Percentiles rank a stretch among this genome's conserved stretches.
phyloP scores from a whole-genome alignment of 2,888 invertebrate genomes.

The Slavum lentiscoides region DNA sequence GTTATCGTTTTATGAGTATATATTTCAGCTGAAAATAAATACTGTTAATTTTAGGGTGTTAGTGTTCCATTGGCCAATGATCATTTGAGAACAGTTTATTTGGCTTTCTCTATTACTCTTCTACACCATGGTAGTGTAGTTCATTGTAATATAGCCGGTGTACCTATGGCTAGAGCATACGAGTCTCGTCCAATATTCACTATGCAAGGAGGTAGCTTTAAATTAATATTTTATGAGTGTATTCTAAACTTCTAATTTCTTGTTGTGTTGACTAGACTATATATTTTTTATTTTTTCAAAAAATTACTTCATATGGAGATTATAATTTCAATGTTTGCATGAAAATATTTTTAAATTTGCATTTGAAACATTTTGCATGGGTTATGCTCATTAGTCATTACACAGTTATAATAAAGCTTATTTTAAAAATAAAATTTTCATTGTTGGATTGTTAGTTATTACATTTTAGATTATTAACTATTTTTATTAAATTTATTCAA shows the following conservation, averaged over 20 bases:
- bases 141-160: conserved; percentile 79
- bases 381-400: background rate
- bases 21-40: background rate
- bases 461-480: background rate
- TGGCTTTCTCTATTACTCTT: conserved; percentile 82
- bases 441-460: background rate
- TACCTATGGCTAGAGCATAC: conserved; percentile 78
- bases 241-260: conserved; percentile 52
- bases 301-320: background rate
- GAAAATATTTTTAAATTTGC: background rate
- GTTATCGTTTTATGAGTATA: background rate
- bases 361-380: conserved; percentile 18
- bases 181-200: conserved; percentile 76
- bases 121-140: conserved; percentile 82
- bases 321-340: conserved; percentile 12
- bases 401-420: background rate
- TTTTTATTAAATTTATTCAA: background rate
- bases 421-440: background rate
- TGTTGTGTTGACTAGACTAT: background rate
- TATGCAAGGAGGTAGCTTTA: conserved; percentile 66
- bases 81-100: conserved; percentile 66
- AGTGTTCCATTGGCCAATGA: conserved; percentile 36
- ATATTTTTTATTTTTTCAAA: background rate
- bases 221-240: background rate
- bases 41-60: conserved; percentile 45